Base-by-base conservation (phyloP, 2,797 vertebrate species). In the Liasis olivaceus region DNA sequence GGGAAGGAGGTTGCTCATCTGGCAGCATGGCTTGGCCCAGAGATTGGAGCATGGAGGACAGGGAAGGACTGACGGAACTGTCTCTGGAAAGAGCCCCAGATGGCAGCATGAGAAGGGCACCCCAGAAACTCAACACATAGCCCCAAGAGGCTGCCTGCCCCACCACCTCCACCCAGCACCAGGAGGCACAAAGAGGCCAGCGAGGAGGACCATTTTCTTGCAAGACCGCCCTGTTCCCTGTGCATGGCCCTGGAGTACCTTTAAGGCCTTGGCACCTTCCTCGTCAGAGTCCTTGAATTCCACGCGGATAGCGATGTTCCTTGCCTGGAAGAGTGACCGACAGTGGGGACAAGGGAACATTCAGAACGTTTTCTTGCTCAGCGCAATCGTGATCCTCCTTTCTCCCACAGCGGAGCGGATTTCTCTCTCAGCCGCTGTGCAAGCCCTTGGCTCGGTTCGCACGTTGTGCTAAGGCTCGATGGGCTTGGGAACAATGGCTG, bases 251-350 rank as follows among this genome's bases (percentile, higher is more conserved):
- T 51, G 51, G 22, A 13, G 12, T 94, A 99, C 99, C 99, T 99
- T 99, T 90, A 99, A 93, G 0, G 98, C 95, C 5, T 89, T 93
- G 0, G 98, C 96, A 8, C 98, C 98, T 47, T 98, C 98, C 85
- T 99, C 99, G 91, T 99, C 99, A 0, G 99, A 99, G 93, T 99
- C 99, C 95, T 97, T 98, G 96, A 99, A 99, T 97, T 99, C 99
- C 90, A 99, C 96, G 92, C 98, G 99, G 92, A 99, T 98, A 0
- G 99, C 99, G 42, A 99, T 98, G 97, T 99, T 99, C 96, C 99
- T 98, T 0, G 99, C 99, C 99, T 99, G 96, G 36, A 94, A 89
- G 0, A 60, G 81, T 85, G 89, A 89, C 85, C 88, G 90, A 2
- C 59, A 2, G 14, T 86, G 58, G 13, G 87, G 86, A 9, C 20